Percentiles rank a stretch among this genome's conserved stretches.
These are phyloP conservation scores for Sycophila texana DNA, from an alignment of 2,888 invertebrate genomes.

Conservation along the genomic window DNA sequence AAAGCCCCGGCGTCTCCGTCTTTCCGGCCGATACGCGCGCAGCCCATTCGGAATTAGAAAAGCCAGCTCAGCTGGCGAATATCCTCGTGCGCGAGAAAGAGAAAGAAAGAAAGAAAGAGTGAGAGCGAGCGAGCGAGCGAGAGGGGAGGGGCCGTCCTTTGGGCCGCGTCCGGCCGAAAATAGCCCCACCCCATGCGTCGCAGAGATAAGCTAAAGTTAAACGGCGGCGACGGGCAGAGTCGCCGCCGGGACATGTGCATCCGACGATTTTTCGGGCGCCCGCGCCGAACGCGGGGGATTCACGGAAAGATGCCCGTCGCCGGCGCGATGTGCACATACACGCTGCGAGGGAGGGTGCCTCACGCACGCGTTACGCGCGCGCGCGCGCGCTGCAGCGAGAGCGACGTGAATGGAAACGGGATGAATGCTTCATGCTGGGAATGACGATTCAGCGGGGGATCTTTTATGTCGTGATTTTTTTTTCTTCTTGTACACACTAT, in stretches of 20 bases:
- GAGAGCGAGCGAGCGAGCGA: slow-evolving; percentile 1
- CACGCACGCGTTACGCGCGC: no score
- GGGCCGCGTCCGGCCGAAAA: slow-evolving; percentile 42
- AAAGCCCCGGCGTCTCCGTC: not conserved
- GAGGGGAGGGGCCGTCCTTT: slow-evolving; percentile 36
- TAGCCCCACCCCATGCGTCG: slow-evolving; percentile 55
- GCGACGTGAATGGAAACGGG: no score
- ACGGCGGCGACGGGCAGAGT: slow-evolving; percentile 31
- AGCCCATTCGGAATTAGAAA: not conserved
- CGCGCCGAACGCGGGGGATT: not conserved
- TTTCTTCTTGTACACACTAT: no score
- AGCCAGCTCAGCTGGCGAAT: slow-evolving; percentile 5
- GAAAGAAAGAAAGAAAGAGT: slow-evolving; percentile 13
- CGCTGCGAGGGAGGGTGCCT: no score
- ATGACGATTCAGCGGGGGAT: no score
- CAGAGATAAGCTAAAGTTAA: slow-evolving; percentile 61
- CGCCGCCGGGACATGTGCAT: slow-evolving; percentile 18
- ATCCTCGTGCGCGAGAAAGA: slow-evolving; percentile 19
- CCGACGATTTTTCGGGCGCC: slow-evolving; percentile 24
- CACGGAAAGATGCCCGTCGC: not conserved
- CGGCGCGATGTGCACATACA: no score
- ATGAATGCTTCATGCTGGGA: no score
- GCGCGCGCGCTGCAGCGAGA: no score
- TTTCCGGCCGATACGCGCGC: slow-evolving; percentile 2
- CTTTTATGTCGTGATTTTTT: no score